Evolutionary conservation across 2,797 vertebrate genomes (phyloP).

Genomic region (Hippoglossus hippoglossus): DNA sequence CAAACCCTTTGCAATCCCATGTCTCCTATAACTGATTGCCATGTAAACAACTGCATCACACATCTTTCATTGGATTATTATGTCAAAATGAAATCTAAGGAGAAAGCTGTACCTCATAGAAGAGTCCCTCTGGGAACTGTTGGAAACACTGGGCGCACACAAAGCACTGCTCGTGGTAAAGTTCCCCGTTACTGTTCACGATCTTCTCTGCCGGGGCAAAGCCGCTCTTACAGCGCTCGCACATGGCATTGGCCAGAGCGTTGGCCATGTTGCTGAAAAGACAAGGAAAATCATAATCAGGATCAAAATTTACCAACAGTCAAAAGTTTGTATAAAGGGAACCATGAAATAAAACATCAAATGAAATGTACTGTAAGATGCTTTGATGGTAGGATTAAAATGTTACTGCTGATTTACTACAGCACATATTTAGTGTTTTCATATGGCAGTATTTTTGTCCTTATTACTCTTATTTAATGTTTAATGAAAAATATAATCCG

Average conservation of each 20-base stretch:
- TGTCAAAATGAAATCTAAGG: not conserved
- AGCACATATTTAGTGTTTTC: too few relatives aligned
- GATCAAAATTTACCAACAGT: not conserved
- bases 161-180: slow-evolving; percentile 97
- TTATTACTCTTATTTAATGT: too few relatives aligned
- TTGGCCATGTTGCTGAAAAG: slow-evolving; percentile 96
- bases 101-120: slow-evolving; percentile 90
- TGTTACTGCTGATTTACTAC: not conserved
- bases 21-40: too few relatives aligned
- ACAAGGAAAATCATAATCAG: slow-evolving; percentile 3
- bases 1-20: too few relatives aligned
- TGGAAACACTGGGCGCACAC: slow-evolving; percentile 99
- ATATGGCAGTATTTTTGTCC: too few relatives aligned
- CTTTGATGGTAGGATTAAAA: too few relatives aligned
- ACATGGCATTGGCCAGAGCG: slow-evolving; percentile 94
- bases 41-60: not conserved
- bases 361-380: not conserved
- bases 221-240: slow-evolving; percentile 93
- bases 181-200: slow-evolving; percentile 96
- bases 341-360: not conserved
- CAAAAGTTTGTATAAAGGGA: not conserved
- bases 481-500: too few relatives aligned
- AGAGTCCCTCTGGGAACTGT: slow-evolving; percentile 96
- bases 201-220: slow-evolving; percentile 96
- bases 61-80: slow-evolving; percentile 11